These are phyloP conservation scores for Hypena proboscidalis DNA, from an alignment of 2,888 invertebrate genomes.

Conservation along the genomic window DNA sequence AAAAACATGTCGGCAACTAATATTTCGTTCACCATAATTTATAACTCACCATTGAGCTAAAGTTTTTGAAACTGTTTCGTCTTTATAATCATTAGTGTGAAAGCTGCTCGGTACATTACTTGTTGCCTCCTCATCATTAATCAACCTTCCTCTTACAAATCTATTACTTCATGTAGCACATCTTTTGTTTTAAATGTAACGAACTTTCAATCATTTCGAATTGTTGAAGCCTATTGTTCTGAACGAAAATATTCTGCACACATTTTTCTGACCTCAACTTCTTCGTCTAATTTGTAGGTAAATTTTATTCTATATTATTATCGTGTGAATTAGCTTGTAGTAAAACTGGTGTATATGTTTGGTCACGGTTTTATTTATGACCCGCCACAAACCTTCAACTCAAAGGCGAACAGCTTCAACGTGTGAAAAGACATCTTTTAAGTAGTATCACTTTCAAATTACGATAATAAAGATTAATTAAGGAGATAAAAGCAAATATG, in stretches of 20 bases:
- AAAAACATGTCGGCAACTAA: constrained; percentile 21
- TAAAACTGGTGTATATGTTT: background rate
- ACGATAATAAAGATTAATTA: background rate
- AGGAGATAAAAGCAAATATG: background rate
- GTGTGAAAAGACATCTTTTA: background rate
- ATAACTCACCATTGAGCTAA: constrained; percentile 42
- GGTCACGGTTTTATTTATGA: background rate
- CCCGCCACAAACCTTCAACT: background rate
- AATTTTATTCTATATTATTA: background rate
- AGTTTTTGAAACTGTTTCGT: constrained; percentile 43
- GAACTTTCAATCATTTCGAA: constrained; percentile 19
- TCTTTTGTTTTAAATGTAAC: constrained; percentile 26
- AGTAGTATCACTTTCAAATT: background rate
- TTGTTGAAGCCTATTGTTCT: too few relatives aligned
- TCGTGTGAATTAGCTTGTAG: constrained; percentile 6
- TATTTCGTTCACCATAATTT: constrained; percentile 17
- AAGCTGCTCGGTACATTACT: constrained; percentile 40
- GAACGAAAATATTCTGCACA: too few relatives aligned
- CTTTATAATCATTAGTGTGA: constrained; percentile 45
- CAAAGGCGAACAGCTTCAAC: background rate
- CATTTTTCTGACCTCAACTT: constrained; percentile 2
- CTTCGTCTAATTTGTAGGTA: constrained; percentile 3
- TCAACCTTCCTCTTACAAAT: constrained; percentile 41
- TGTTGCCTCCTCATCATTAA: constrained; percentile 35
- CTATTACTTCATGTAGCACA: constrained; percentile 32